A percentile compares a stretch with the other conserved stretches of the same genome.
phyloP scores from a whole-genome alignment of 2,888 invertebrate genomes.

The Tridacna gigas region DNA sequence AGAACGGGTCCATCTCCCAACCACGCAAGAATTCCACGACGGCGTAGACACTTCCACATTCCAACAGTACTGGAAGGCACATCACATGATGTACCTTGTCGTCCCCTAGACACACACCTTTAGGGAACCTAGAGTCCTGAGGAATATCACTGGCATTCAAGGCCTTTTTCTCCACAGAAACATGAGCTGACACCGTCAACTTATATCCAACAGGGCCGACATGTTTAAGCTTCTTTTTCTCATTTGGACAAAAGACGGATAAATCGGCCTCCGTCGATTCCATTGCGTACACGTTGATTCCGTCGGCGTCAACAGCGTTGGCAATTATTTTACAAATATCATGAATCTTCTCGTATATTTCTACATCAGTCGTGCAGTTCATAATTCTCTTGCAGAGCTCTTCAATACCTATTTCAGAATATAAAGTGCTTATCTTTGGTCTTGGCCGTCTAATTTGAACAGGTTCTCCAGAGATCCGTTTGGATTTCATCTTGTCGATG shows the following conservation, averaged over 20 bases:
- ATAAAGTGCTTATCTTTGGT: conserved; percentile 28
- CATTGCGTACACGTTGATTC: conserved; percentile 63
- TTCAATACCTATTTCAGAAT: conserved; percentile 45
- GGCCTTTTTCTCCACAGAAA: conserved; percentile 60
- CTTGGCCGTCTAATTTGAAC: not conserved
- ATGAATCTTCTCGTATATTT: conserved; percentile 53
- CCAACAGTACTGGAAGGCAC: conserved; percentile 67
- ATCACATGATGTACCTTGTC: conserved; percentile 64
- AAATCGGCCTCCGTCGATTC: conserved; percentile 62
- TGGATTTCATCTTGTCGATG: conserved; percentile 30
- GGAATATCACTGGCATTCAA: conserved; percentile 61
- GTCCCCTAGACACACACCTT: conserved; percentile 62
- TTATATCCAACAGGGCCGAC: conserved; percentile 66
- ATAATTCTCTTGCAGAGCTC: conserved; percentile 50
- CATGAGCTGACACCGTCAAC: conserved; percentile 71
- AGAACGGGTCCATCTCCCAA: conserved; percentile 63
- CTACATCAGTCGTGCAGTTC: conserved; percentile 42
- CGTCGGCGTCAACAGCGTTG: conserved; percentile 57
- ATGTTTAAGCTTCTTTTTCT: conserved; percentile 28
- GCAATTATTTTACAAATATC: conserved; percentile 55
- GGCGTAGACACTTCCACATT: conserved; percentile 62
- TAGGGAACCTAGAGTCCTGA: conserved; percentile 69
- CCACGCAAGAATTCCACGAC: conserved; percentile 66
- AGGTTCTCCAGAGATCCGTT: not conserved
- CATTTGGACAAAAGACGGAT: conserved; percentile 48